Evolutionary conservation across 2,113 vertebrate species (phyloP), one percentile per base, ranked within the genome.

Genomic region (Marmota monax): DNA sequence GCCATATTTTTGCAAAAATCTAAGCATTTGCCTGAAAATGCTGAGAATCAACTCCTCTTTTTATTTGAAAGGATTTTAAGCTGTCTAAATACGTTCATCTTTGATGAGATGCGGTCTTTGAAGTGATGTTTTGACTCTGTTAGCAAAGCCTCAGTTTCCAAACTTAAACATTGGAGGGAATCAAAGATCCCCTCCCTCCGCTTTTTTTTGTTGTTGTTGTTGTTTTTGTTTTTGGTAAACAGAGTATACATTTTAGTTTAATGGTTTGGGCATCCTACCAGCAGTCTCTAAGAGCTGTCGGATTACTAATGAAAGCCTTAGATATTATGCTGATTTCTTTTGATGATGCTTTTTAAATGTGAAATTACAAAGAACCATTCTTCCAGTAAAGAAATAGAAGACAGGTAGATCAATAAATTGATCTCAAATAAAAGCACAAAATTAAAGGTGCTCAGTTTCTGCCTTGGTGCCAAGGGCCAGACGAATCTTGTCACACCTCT

Each of bases 41-140:
- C 8, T 2, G 29, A 78, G 63, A 39, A 27, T 29, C n/a, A 2
- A 63, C 17, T 74, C 80, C 29, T 45, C 23, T 77, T 74, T 80
- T 67, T 85, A 69, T n/a, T 34, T 58, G 69, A 92, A 94, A 94
- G 48, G 17, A 87, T 84, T 92, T 67, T 82, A 93, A 78, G 8
- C 63, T 84, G n/a, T 51, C 5, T 45, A 32, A 84, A 63, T 42
- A 29, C 70, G 89, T 83, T 86, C n/a, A 69, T 45, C 79, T 82
- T 79, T 84, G 84, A 58, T 61, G 67, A 90, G 42, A 58, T 0
- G 20, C 27, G 4, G 23, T 85, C 78, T 67, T 51, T 63, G 87
- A 92, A 90, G 69, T 42, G 77, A 84, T 67, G 20, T 76, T 69
- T 83, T 79, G n/a, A 27, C 48, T 96, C 37, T 29, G 65, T 5